Conservation (phyloP, 1,140 invertebrate species). For the Pantala flavescens region DNA sequence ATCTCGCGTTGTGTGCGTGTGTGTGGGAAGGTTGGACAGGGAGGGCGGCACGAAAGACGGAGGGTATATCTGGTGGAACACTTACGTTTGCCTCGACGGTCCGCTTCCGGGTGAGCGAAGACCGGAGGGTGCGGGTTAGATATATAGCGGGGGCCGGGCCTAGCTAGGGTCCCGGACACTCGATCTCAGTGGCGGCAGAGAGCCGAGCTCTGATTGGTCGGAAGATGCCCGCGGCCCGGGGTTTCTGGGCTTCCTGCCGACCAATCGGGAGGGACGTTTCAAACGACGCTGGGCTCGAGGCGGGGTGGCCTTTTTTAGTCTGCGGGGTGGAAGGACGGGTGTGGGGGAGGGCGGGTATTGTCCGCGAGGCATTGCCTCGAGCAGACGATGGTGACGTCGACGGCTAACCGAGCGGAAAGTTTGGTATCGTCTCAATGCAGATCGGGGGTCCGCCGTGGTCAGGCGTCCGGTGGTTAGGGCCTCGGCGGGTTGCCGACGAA, state of each 20-base stretch:
- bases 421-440: too few relatives aligned
- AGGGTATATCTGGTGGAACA: neutral
- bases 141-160: neutral
- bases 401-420: neutral
- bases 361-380: neutral
- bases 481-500: too few relatives aligned
- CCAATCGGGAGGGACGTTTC: neutral
- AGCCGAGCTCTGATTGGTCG: neutral
- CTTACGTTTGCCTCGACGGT: slow-evolving; percentile 7
- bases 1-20: neutral
- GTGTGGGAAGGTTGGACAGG: neutral
- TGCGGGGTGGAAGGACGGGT: slow-evolving; percentile 1
- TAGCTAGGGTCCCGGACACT: neutral
- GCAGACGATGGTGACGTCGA: neutral
- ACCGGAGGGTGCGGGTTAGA: neutral
- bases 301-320: slow-evolving; percentile 7
- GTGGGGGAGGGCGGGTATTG: neutral
- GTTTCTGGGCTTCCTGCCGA: neutral
- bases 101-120: neutral
- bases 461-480: too few relatives aligned
- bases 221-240: neutral
- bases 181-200: neutral
- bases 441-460: too few relatives aligned
- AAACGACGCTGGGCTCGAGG: neutral
- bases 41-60: neutral